Evolutionary conservation across 1,140 invertebrate species (phyloP).

Genomic region (Galleria mellonella): DNA sequence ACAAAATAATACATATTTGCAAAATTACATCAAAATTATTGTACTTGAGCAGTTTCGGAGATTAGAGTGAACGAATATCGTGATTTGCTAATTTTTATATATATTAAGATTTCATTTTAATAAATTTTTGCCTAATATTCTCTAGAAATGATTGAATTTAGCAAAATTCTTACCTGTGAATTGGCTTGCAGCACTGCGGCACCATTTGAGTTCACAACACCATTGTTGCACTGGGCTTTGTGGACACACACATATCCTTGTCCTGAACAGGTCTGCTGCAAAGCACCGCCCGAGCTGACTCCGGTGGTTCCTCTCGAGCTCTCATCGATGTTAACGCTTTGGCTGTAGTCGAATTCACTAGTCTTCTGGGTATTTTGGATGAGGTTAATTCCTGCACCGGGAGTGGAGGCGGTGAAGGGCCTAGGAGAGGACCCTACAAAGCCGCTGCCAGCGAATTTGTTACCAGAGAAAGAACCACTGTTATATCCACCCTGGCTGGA

Average conservation of each 20-base stretch:
- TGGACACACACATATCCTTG: slow-evolving; percentile 75
- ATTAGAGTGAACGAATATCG: too few relatives aligned
- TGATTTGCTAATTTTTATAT: too few relatives aligned
- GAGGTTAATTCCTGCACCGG: slow-evolving; percentile 42
- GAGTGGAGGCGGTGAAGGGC: slow-evolving; percentile 31
- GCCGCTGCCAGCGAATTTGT: slow-evolving; percentile 22
- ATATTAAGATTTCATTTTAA: too few relatives aligned
- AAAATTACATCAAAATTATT: too few relatives aligned
- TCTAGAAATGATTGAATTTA: too few relatives aligned
- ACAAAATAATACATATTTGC: too few relatives aligned
- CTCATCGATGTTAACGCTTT: slow-evolving; percentile 44
- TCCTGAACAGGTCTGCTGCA: slow-evolving; percentile 70
- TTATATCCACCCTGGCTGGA: background rate
- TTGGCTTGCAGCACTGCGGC: slow-evolving; percentile 66
- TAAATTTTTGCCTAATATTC: too few relatives aligned
- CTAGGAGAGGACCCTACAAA: slow-evolving; percentile 47
- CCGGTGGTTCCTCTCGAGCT: slow-evolving; percentile 40
- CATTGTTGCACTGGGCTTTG: slow-evolving; percentile 74
- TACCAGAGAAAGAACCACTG: slow-evolving; percentile 3
- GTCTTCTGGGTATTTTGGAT: slow-evolving; percentile 50
- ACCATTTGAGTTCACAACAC: slow-evolving; percentile 68
- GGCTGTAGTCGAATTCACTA: slow-evolving; percentile 39
- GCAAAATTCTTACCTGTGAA: slow-evolving; percentile 43
- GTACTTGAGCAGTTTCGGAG: too few relatives aligned
- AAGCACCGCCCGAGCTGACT: slow-evolving; percentile 37